Evolutionary conservation across 53 echinoderm and acorn worm genomes (phyloP), one percentile per base, ranked within the genome.

Genomic region (Antedon mediterranea): DNA sequence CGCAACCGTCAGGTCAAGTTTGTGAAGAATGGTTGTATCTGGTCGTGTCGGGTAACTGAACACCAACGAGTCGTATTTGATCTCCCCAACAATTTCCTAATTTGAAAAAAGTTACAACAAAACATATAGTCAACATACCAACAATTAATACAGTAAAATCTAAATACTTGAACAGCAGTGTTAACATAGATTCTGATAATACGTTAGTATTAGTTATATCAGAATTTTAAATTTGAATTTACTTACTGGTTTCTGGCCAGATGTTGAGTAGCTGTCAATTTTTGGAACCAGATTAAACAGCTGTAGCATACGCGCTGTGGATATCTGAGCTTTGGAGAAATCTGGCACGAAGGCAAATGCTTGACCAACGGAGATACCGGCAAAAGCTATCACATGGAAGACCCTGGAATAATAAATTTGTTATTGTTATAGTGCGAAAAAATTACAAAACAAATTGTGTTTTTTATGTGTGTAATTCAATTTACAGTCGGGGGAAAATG

Each of bases 331-430:
- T 43, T 85, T 85, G 41, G 85, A 81, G 71, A 70, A 85, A 42
- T 85, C 85, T 4, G 85, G 85, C 9, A 85, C 73, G 73, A 85
- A 81, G 28, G 85, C 80, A 70, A 77, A 44, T 0, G 85, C 31
- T 74, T 85, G 81, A 37, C 85, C 85, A 18, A 85, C 73, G 4
- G 85, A 80, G 71, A 85, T 85, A 23, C 85, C 85, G 32, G 85
- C 85, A 85, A 85, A 85, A 0, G 85, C 81, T 4, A 85, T 81
- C 26, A 76, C 85, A 43, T 81, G 81, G 8, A 85, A 37, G 29
- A 85, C 85, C 72, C 85, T 85, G 43, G 4, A 72, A n/a, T n/a
- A n/a, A n/a, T n/a, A n/a, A n/a, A n/a, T n/a, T n/a, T n/a, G n/a
- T n/a, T n/a, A n/a, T n/a, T n/a, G n/a, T n/a, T n/a, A n/a, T n/a